A percentile compares a stretch with the other conserved stretches of the same genome.
phyloP scores from a whole-genome alignment of 2,888 invertebrate species.

The Scrobipalpa costella region DNA sequence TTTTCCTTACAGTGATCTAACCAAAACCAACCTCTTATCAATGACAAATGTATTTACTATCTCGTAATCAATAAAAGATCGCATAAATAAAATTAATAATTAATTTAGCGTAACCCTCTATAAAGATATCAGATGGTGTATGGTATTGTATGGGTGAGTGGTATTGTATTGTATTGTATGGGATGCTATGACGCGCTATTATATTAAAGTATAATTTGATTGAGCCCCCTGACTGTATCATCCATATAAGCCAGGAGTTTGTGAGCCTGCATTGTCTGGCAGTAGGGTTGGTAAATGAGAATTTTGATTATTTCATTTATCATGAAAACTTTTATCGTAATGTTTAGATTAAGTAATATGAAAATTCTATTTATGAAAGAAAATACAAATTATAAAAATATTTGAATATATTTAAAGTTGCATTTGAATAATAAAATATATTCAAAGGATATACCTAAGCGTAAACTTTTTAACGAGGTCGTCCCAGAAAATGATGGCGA shows the following conservation, averaged over 20 bases:
- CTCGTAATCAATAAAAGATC: conserved; percentile 44
- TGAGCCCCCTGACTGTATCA: conserved; percentile 33
- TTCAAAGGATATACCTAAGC: no score
- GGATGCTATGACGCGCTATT: conserved; percentile 45
- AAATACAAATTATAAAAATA: no score
- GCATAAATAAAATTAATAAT: conserved; percentile 55
- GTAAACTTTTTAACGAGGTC: no score
- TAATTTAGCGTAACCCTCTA: conserved; percentile 41
- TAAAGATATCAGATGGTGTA: conserved; percentile 22
- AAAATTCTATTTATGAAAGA: no score
- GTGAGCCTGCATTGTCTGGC: conserved; percentile 6
- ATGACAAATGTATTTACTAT: no score
- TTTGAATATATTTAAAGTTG: no score
- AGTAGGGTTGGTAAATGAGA: neutral
- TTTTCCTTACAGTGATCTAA: no score
- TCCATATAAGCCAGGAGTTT: conserved; percentile 20
- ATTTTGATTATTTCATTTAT: neutral
- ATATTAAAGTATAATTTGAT: conserved; percentile 70
- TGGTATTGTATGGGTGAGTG: conserved; percentile 26
- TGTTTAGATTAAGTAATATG: no score
- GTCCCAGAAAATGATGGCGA: no score
- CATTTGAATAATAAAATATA: no score
- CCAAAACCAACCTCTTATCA: neutral
- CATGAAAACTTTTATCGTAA: no score
- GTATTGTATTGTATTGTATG: conserved; percentile 25